Percentiles rank a stretch among this genome's conserved stretches.
Conservation (phyloP, 2,888 invertebrate species). For the Fissipunctia ypsillon region DNA sequence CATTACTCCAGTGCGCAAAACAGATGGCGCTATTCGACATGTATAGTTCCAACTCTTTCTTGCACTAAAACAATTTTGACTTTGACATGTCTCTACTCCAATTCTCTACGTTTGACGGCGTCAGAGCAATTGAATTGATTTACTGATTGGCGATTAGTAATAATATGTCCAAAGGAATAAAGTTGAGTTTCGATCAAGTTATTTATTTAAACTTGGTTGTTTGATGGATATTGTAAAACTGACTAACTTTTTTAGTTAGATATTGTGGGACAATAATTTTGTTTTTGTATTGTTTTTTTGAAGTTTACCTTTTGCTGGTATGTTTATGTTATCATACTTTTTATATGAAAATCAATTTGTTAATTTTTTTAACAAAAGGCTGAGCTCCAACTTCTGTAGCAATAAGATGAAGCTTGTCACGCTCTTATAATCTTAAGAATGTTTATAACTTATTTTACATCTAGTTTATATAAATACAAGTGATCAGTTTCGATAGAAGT, state of each 20-base stretch:
- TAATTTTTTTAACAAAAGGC: conserved; percentile 12
- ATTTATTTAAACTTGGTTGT: neutral
- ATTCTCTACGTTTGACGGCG: too few relatives aligned
- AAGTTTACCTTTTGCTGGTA: conserved; percentile 12
- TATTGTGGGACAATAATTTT: conserved; percentile 10
- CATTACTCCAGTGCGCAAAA: too few relatives aligned
- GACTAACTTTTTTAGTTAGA: conserved; percentile 15
- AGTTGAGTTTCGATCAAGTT: conserved; percentile 1
- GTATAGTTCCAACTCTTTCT: neutral
- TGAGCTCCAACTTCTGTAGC: conserved; percentile 18
- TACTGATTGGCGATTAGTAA: neutral
- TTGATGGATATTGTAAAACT: conserved; percentile 7
- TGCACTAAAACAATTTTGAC: neutral
- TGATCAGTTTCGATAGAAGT: conserved; percentile 59
- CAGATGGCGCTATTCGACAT: neutral
- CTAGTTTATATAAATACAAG: conserved; percentile 24
- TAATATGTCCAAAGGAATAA: neutral
- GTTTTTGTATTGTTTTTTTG: conserved; percentile 7
- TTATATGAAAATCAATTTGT: neutral
- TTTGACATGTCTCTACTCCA: too few relatives aligned
- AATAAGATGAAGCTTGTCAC: conserved; percentile 21
- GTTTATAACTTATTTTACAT: conserved; percentile 25
- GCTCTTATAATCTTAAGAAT: conserved; percentile 16
- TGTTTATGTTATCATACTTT: neutral
- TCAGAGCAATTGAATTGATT: neutral